Evolutionary conservation across 1,140 invertebrate genomes (phyloP), one percentile per base, ranked within the genome.

Genomic region (Philaenus spumarius): DNA sequence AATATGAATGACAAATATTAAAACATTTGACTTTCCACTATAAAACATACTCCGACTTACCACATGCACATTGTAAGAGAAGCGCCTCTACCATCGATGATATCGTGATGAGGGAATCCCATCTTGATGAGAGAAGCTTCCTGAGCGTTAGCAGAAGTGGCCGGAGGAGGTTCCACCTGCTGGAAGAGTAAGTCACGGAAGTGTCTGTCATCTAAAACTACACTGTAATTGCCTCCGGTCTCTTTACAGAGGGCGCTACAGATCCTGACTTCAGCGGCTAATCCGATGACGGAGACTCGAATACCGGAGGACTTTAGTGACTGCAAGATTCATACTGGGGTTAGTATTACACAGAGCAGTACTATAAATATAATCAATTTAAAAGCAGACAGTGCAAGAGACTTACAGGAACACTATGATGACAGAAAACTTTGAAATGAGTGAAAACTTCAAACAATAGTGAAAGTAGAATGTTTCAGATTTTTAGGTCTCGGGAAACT

Each of bases 241-340:
- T 87, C 81, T 66, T 84, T 82, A 50, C 89, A 87, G 51, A 98
- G 74, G 67, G 83, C 82, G 67, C 87, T 87, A 73, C 92, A 97
- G 17, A 98, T 84, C 62, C 86, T 81, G 2, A 98, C 86, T 79
- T 98, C 96, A n/a, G 95, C 96, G 17, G 93, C 86, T 20, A 99
- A 72, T 30, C 93, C 93, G 66, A 98, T 93, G 0, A 98, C 88
- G 23, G 94, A 98, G 11, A 62, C 64, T 46, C 64, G 56, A 3
- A 68, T 61, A 7, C 85, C 80, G 67, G 87, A 84, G 35, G 74
- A 75, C 74, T 88, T 88, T 30, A 89, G 72, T 43, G 68, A 72
- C 81, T 89, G 65, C 22, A 75, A 77, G 15, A 48, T n/a, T n/a
- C n/a, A n/a, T n/a, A n/a, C n/a, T n/a, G n/a, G n/a, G n/a, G n/a